Evolutionary conservation across 2,888 invertebrate genomes (phyloP).

Genomic region (Gandaritis pyraliata): DNA sequence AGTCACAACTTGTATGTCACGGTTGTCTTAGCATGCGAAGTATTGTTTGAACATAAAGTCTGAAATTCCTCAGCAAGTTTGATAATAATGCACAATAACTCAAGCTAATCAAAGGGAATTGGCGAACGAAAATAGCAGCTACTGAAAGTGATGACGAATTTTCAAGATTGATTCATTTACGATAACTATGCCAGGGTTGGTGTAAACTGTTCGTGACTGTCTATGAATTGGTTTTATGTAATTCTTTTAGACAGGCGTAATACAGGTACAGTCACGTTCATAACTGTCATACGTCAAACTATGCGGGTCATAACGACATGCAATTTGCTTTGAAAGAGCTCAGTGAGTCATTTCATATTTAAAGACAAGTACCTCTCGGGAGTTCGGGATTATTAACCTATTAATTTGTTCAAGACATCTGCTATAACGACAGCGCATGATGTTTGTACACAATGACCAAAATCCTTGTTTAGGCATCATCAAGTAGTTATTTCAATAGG

Average conservation of each 20-base stretch:
- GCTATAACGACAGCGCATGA: too few species aligned
- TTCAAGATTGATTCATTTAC: conserved; percentile 40
- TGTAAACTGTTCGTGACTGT: conserved; percentile 26
- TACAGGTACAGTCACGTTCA: conserved; percentile 5
- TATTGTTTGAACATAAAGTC: conserved; percentile 33
- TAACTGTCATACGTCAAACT: neutral
- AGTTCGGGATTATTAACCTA: too few species aligned
- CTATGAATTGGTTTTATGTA: conserved; percentile 38
- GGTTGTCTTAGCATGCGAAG: conserved; percentile 39
- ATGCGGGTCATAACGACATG: neutral
- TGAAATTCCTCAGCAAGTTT: conserved; percentile 29
- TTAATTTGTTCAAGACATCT: too few species aligned
- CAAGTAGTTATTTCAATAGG: neutral
- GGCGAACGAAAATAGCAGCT: conserved; percentile 33
- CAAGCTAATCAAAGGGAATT: conserved; percentile 20
- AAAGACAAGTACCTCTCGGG: too few species aligned
- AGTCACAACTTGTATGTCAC: conserved; percentile 39
- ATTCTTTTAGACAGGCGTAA: conserved; percentile 13
- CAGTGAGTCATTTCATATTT: neutral
- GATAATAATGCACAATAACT: conserved; percentile 19
- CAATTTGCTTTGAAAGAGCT: neutral
- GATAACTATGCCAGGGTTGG: conserved; percentile 47
- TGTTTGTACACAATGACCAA: too few species aligned
- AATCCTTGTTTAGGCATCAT: too few species aligned
- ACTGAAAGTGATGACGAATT: conserved; percentile 23